Percentiles rank a stretch among this genome's conserved stretches.
These are phyloP conservation scores for Corythornis leucogaster DNA, from an alignment of 2,797 vertebrate genomes.

Conservation along the genomic window DNA sequence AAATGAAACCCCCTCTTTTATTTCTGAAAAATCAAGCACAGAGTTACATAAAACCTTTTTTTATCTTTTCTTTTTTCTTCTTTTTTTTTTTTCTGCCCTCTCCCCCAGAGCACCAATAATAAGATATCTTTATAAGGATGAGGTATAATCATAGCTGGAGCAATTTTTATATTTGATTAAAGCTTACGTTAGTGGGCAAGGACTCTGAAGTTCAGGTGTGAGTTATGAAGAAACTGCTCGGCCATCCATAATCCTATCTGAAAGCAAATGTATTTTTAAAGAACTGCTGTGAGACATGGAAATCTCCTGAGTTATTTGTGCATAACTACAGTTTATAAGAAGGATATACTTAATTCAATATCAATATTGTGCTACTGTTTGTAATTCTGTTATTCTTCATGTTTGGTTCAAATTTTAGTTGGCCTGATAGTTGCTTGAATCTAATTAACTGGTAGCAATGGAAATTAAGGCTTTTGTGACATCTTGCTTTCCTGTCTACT, in stretches of 20 bases:
- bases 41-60: constrained; percentile 22
- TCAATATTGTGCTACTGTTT: background rate
- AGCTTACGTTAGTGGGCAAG: background rate
- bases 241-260: background rate
- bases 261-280: constrained; percentile 1
- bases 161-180: constrained; percentile 32
- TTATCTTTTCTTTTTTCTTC: background rate
- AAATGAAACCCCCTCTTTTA: constrained; percentile 37
- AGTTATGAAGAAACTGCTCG: background rate
- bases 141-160: background rate
- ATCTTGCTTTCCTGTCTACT: background rate
- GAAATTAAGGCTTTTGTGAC: background rate
- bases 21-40: constrained; percentile 31
- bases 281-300: background rate
- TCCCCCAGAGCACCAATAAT: background rate
- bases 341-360: background rate
- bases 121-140: background rate
- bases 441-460: background rate
- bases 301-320: background rate
- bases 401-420: background rate
- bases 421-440: background rate
- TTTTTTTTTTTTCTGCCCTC: background rate
- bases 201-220: constrained; percentile 28
- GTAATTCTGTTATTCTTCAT: background rate
- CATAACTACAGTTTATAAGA: background rate